Evolutionary conservation across 2,888 invertebrate genomes (phyloP), one percentile per base, ranked within the genome.

Genomic region (Gnatocerus cornutus): DNA sequence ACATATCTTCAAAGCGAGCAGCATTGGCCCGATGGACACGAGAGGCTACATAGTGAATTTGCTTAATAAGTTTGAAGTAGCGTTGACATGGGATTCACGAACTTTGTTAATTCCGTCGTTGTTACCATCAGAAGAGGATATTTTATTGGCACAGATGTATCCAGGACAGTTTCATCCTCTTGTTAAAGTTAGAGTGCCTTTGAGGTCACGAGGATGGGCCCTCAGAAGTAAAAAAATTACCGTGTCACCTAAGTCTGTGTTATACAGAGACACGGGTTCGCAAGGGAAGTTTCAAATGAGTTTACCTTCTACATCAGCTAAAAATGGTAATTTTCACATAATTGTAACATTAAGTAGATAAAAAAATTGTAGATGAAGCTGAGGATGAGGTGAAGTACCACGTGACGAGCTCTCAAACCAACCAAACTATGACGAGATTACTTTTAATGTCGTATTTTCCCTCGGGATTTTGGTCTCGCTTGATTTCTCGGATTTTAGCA

Each of bases 361-460:
- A 14, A 0, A 10, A 21, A 8, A 8, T 59, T 33, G 8, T 52
- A 68, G 75, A 78, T 37, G 75, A 80, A 73, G 61, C 74, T 37
- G 76, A 78, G 8, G 80, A 83, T 63, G 69, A 69, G 46, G 65
- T 73, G 5, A 77, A 78, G 21, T 84, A 84, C 67, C 79, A 81
- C 69, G 69, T 85, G 9, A 79, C 78, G 10, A 86, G 86, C 33
- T 84, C 89, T 59, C 81, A 89, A 4, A 87, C 88, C 5, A 89
- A 88, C 59, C 88, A 88, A 46, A 87, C 91, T 0, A 88, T 93
- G 46, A 89, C 92, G 0, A 88, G 97, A 0, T 87, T 98, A 61
- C 87, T 99, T 9, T 89, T 99, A 7, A 93, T 99, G 91, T 96
- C 98, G 0, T 99, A 99, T 86, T 96, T 99, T 82, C 99, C 99